Evolutionary conservation across 1,140 invertebrate genomes (phyloP).

Genomic region (Listronotus oregonensis): DNA sequence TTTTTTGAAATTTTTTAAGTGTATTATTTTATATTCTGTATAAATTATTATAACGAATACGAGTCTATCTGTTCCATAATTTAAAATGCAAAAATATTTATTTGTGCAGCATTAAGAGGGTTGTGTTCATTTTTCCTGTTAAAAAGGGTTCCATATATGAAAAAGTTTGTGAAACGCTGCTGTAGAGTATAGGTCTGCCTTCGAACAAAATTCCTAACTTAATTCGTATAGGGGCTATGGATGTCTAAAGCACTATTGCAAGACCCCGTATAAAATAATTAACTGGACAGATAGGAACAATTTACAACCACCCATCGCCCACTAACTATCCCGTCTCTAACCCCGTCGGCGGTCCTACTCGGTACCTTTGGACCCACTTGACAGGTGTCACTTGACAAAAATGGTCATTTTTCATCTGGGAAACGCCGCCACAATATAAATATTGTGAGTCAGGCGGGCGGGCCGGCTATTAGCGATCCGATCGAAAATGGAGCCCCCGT

Average conservation of each 20-base stretch:
- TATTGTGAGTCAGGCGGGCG: slow-evolving; percentile 41
- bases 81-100: too few species aligned
- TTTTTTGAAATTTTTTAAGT: too few species aligned
- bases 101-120: too few species aligned
- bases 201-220: too few species aligned
- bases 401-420: slow-evolving; percentile 39
- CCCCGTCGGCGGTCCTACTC: slow-evolving; percentile 29
- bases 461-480: slow-evolving; percentile 29
- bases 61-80: too few species aligned
- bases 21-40: too few species aligned
- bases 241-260: background rate
- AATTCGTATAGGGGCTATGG: too few species aligned
- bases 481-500: slow-evolving; percentile 28
- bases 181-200: too few species aligned
- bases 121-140: too few species aligned
- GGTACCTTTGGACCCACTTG: slow-evolving; percentile 23
- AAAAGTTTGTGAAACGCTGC: too few species aligned
- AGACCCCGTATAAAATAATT: background rate
- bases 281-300: background rate
- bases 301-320: slow-evolving; percentile 27
- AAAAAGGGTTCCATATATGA: too few species aligned
- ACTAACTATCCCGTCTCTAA: slow-evolving; percentile 11
- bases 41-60: too few species aligned
- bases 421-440: slow-evolving; percentile 42
- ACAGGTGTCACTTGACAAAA: slow-evolving; percentile 39